Evolutionary conservation across 2,797 vertebrate genomes (phyloP).

Genomic region (Acipenser transmontanus): DNA sequence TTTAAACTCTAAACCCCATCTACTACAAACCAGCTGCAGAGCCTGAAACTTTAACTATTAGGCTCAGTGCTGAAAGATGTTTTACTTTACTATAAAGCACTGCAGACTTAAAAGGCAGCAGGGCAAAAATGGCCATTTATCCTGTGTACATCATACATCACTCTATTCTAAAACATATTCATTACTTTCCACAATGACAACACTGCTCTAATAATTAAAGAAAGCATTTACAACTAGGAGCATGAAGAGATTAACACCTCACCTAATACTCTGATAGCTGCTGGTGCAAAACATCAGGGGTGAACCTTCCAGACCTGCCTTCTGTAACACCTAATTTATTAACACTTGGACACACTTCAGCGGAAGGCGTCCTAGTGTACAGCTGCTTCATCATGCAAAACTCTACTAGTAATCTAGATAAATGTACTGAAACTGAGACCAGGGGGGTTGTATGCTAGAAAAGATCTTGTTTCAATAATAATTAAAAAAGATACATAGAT

Average conservation of each 20-base stretch:
- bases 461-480: too few species aligned
- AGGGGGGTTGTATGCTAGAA: too few species aligned
- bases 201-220: background rate
- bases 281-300: background rate
- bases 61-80: conserved; percentile 48
- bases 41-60: conserved; percentile 13
- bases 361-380: background rate
- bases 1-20: conserved; percentile 14
- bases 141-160: conserved; percentile 33
- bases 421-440: too few species aligned
- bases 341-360: background rate
- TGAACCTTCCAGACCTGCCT: background rate
- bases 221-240: conserved; percentile 1
- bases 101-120: conserved; percentile 54
- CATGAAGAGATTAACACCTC: background rate
- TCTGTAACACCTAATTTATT: background rate
- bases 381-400: background rate
- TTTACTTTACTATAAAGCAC: conserved; percentile 41
- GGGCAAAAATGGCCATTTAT: conserved; percentile 40
- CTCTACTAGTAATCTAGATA: background rate
- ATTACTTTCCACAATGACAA: conserved; percentile 29
- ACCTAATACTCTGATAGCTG: background rate
- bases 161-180: conserved; percentile 21
- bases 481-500: too few species aligned
- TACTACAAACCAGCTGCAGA: conserved; percentile 19